Base-by-base conservation (phyloP, 2,888 invertebrate genomes). In the Hermaeophaga mercurialis region DNA sequence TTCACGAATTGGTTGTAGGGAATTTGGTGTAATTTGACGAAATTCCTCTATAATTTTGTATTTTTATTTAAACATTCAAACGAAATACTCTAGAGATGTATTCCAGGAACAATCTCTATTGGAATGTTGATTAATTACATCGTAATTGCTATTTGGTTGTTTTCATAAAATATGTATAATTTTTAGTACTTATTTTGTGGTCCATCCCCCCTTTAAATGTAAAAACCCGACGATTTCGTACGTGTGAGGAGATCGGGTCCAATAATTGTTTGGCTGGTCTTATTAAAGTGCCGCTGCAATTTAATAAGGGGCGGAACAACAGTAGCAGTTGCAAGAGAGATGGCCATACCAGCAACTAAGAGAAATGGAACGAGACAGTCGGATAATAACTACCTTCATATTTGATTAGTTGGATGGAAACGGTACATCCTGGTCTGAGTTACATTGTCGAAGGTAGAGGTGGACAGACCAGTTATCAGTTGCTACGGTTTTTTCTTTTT, bases 281-380 rank as follows among this genome's bases (percentile, higher is more conserved):
- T 73, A 73, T 73, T 73, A 73, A 74, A 73, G 73, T 73, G 73
- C 73, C 72, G 73, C 72, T 72, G 70, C 67, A 72, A 70, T 73
- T 73, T 74, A 73, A 73, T 72, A 72, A 73, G 72, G 71, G 74
- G 74, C 73, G 73, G 71, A 66, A 70, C 69, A 67, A 70, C 74
- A 68, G 74, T 74, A 74, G 74, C 73, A 66, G 63, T 59, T 61
- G 63, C 61, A 65, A 70, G 47, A 58, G 63, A 58, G 43, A 47
- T 22, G 45, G 45, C 46, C 36, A 56, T 38, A 65, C 26, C 31
- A 28, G 47, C 17, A 11, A 22, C 28, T 26, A 36, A 45, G 58
- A 58, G 58, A 59, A 57, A 58, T 56, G 52, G 61, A 66, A 55
- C 52, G 64, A 68, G 70, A 70, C 48, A 61, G 62, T 47, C 38